Base-by-base conservation (phyloP, 2,888 invertebrate species). In the Eupithecia vulgata region DNA sequence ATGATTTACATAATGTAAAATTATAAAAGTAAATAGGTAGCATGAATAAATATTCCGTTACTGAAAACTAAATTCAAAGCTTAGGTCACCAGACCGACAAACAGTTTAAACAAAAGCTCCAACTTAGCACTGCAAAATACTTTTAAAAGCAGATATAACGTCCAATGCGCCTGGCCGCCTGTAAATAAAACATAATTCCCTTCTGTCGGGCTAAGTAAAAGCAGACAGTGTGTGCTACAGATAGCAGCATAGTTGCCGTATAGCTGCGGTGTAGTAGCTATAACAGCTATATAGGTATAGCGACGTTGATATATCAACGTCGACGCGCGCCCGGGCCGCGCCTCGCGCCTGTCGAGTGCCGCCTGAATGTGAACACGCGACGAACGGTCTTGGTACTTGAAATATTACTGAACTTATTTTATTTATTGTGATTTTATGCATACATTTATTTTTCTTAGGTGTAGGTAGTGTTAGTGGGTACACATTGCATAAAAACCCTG, bases 361-460 rank as follows among this genome's bases (percentile, higher is more conserved):
- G 79, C 69, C 72, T 85, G 87, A 87, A 87, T 85, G 84, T 85
- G 25, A 83, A 88, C 77, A 10, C 68, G 64, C 71, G 68, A 52
- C 34, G 17, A 83, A 45, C 15, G 3, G 48, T 69, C 59, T 89
- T 90, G 90, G 88, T 89, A 88, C 86, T 89, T 83, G 72, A 0
- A 37, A 34, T 67, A 59, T 67, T 66, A n/a, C 3, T 12, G 30
- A 30, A 30, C 21, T 2, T 61, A 13, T n/a, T 15, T 61, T 8
- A 15, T n/a, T n/a, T n/a, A n/a, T n/a, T n/a, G n/a, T n/a, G n/a
- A n/a, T n/a, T n/a, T n/a, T n/a, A n/a, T n/a, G n/a, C n/a, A n/a
- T n/a, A n/a, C n/a, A n/a, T n/a, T n/a, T n/a, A n/a, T n/a, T n/a
- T n/a, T n/a, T n/a, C n/a, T n/a, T n/a, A n/a, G n/a, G n/a, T n/a